phyloP scores from a whole-genome alignment of 2,113 vertebrate genomes.

The Chrysemys picta region DNA sequence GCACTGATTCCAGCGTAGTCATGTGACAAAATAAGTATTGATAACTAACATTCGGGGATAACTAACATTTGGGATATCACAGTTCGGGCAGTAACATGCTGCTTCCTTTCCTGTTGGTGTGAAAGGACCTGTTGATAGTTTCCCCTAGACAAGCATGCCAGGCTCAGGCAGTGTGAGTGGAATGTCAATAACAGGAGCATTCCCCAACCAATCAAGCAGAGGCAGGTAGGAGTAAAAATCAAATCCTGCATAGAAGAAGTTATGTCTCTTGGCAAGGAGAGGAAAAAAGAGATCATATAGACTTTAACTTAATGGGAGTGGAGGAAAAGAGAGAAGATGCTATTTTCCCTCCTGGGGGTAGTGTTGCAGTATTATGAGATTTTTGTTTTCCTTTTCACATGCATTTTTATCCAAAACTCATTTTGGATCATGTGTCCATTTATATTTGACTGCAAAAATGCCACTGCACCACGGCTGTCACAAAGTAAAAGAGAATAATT shows the following conservation, averaged over 20 bases:
- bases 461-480: background rate
- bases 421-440: background rate
- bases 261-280: background rate
- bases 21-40: background rate
- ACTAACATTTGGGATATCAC: background rate
- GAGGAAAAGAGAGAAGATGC: background rate
- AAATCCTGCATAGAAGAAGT: background rate
- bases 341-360: background rate
- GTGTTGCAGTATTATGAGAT: background rate
- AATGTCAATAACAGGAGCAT: background rate
- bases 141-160: background rate
- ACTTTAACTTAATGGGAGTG: background rate
- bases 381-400: rapidly evolving
- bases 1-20: background rate
- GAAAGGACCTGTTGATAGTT: background rate
- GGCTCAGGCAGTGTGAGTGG: background rate
- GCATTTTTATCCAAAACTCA: background rate
- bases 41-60: background rate
- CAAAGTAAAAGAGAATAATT: background rate
- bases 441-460: background rate
- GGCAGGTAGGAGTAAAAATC: background rate
- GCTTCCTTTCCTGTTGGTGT: background rate
- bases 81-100: background rate
- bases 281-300: background rate
- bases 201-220: background rate